Evolutionary conservation across 1,140 invertebrate species (phyloP).

Genomic region (Samia ricini): DNA sequence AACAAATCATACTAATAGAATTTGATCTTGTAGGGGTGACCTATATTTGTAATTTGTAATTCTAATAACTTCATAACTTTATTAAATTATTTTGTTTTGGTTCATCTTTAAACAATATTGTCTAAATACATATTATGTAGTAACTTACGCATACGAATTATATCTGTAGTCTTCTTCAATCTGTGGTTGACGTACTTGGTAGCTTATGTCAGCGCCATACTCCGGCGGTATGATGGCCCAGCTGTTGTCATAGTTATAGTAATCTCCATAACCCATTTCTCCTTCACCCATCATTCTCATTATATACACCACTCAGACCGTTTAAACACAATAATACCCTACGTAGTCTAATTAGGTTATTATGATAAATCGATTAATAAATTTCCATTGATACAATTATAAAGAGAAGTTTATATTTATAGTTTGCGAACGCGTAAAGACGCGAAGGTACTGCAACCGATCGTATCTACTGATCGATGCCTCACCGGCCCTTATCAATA

Average conservation of each 20-base stretch:
- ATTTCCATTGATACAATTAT: background rate
- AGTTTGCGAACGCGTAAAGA: constrained; percentile 15
- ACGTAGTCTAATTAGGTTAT: background rate
- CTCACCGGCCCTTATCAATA: constrained; percentile 68
- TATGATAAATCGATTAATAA: background rate
- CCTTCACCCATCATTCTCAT: constrained; percentile 77
- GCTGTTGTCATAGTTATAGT: constrained; percentile 82
- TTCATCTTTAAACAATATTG: too few relatives aligned
- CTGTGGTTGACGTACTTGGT: constrained; percentile 69
- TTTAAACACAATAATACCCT: background rate
- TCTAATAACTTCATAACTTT: too few relatives aligned
- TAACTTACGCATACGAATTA: constrained; percentile 69
- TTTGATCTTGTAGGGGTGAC: too few relatives aligned
- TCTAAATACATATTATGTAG: background rate
- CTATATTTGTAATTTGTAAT: too few relatives aligned
- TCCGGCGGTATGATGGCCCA: constrained; percentile 85
- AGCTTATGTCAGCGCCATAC: constrained; percentile 72
- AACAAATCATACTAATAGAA: too few relatives aligned
- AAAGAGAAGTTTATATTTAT: constrained; percentile 8
- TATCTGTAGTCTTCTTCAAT: constrained; percentile 78
- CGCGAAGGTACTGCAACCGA: constrained; percentile 38
- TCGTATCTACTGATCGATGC: constrained; percentile 70
- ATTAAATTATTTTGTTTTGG: too few relatives aligned
- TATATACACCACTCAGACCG: constrained; percentile 33
- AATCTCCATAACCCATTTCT: constrained; percentile 71